Percentiles rank a stretch among this genome's conserved stretches.
Evolutionary conservation across 2,888 invertebrate genomes (phyloP).

Genomic region (Trichogramma evanescens): DNA sequence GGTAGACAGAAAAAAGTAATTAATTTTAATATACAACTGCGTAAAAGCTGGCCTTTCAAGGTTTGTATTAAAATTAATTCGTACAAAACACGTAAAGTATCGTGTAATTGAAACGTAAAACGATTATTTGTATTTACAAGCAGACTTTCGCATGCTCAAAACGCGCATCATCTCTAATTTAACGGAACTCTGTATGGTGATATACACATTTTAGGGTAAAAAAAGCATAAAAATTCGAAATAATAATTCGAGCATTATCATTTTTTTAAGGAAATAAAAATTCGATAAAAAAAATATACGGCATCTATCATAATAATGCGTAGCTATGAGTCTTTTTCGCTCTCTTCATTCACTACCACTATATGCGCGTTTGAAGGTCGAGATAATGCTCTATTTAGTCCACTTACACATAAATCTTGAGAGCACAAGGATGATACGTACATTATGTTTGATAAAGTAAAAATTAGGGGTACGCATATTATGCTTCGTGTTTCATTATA

Average conservation of each 20-base stretch:
- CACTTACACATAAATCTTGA: too few relatives aligned
- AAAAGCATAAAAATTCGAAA: conserved; percentile 3
- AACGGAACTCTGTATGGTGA: not conserved
- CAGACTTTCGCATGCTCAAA: too few relatives aligned
- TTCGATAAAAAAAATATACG: not conserved
- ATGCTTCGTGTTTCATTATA: too few relatives aligned
- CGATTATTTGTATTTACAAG: conserved; percentile 15
- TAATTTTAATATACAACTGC: conserved; percentile 37
- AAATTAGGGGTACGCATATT: too few relatives aligned
- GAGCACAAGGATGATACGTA: too few relatives aligned
- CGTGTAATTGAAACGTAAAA: conserved; percentile 5
- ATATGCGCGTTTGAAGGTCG: not conserved
- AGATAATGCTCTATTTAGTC: too few relatives aligned
- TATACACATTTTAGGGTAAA: conserved; percentile 20
- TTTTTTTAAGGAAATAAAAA: not conserved
- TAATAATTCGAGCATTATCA: not conserved
- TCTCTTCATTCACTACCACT: not conserved
- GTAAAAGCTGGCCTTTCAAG: conserved; percentile 37
- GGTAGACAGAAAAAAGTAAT: conserved; percentile 20
- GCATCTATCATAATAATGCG: not conserved
- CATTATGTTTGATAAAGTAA: too few relatives aligned
- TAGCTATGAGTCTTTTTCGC: not conserved
- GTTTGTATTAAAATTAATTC: conserved; percentile 37
- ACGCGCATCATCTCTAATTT: too few relatives aligned
- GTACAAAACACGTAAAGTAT: conserved; percentile 11